phyloP scores from a whole-genome alignment of 1,140 invertebrate genomes.

The Scaptomyza pallida region DNA sequence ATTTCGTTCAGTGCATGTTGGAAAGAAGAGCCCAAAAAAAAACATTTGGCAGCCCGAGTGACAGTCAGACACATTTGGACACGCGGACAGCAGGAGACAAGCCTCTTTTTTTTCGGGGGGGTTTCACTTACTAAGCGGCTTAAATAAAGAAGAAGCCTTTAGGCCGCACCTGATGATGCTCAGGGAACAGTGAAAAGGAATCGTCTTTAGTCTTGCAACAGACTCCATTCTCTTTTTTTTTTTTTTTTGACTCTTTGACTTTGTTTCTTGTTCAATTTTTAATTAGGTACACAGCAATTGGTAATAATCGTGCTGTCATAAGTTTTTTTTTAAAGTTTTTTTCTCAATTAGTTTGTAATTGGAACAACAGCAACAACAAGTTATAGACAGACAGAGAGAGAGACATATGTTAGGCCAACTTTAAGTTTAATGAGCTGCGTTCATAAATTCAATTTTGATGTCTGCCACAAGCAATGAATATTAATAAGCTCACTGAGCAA shows the following conservation, averaged over 20 bases:
- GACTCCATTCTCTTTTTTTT: conserved; percentile 17
- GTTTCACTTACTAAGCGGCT: conserved; percentile 79
- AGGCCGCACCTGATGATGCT: conserved; percentile 67
- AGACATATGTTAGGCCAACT: conserved; percentile 70
- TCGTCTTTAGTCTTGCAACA: conserved; percentile 18
- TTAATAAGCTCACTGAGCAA: conserved; percentile 75
- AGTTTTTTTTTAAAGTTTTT: conserved; percentile 13
- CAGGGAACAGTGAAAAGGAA: not conserved
- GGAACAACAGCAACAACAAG: conserved; percentile 17
- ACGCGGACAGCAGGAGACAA: conserved; percentile 18
- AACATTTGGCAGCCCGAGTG: conserved; percentile 2
- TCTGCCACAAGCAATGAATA: conserved; percentile 62
- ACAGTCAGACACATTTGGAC: not conserved
- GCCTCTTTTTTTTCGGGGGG: conserved; percentile 54
- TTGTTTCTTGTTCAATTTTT: conserved; percentile 49
- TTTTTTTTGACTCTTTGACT: conserved; percentile 8
- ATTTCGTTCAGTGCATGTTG: not conserved
- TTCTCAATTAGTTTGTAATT: conserved; percentile 38
- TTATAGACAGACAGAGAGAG: not conserved
- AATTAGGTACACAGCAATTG: conserved; percentile 62
- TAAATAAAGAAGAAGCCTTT: conserved; percentile 44
- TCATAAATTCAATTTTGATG: conserved; percentile 72
- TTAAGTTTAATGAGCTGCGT: conserved; percentile 53
- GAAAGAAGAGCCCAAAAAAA: not conserved
- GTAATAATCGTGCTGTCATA: conserved; percentile 43